phyloP scores from a whole-genome alignment of 2,888 invertebrate genomes.

The Coelopa pilipes region DNA sequence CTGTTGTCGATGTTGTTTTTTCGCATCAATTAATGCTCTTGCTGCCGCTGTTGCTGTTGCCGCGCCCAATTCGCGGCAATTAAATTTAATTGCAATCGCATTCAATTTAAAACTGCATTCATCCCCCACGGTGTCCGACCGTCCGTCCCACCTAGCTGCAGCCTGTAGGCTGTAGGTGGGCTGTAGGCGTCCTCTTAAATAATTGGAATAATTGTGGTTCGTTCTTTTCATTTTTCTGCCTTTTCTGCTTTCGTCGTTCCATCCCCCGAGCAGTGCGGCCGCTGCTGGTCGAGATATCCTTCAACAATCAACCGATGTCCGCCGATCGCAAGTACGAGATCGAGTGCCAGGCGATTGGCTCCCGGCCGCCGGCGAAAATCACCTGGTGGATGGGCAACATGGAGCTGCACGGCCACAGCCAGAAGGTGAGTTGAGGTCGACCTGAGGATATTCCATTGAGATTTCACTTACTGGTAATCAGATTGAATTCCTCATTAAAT shows the following conservation, averaged over 20 bases:
- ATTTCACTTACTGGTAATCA: too few species aligned
- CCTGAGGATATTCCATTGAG: neutral
- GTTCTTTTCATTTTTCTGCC: neutral
- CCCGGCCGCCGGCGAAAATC: conserved; percentile 85
- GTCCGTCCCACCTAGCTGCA: too few species aligned
- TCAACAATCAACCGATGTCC: conserved; percentile 84
- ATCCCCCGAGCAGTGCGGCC: conserved; percentile 93
- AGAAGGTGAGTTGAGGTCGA: conserved; percentile 59
- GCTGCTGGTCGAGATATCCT: conserved; percentile 79
- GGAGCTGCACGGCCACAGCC: conserved; percentile 69
- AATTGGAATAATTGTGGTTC: too few species aligned
- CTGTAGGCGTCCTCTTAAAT: neutral
- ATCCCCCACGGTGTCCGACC: neutral
- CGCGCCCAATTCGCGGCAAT: neutral
- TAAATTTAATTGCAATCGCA: conserved; percentile 4
- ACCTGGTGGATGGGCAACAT: conserved; percentile 86
- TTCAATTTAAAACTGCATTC: neutral
- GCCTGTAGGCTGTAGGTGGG: neutral
- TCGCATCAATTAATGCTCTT: neutral
- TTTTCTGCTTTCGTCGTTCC: too few species aligned
- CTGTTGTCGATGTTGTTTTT: neutral
- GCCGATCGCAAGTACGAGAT: conserved; percentile 85
- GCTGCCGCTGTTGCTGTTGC: neutral
- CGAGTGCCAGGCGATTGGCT: conserved; percentile 84
- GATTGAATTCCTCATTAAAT: neutral